Evolutionary conservation across 2,113 vertebrate species (phyloP).

Genomic region (Anarhynchus alexandrinus): DNA sequence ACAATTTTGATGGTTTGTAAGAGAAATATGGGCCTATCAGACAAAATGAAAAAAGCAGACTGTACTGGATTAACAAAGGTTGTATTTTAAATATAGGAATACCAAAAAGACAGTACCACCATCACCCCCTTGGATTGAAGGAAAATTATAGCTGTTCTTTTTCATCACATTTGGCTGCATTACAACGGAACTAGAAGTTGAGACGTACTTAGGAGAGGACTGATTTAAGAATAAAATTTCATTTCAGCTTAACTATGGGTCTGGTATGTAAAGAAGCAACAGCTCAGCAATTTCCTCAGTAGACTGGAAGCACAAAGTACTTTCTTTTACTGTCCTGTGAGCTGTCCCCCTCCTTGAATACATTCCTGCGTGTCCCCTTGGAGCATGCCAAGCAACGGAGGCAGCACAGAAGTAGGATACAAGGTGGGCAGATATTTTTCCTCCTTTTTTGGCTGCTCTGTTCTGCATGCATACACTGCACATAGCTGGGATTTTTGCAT

Average conservation of each 20-base stretch:
- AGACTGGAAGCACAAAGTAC: not conserved
- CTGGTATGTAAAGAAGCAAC: not conserved
- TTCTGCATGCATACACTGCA: not conserved
- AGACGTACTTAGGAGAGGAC: not conserved
- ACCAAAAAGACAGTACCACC: not conserved
- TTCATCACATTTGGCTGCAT: not conserved
- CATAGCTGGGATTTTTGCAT: slow-evolving; percentile 10
- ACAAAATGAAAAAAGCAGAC: not conserved
- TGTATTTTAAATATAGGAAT: not conserved
- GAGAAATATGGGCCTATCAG: not conserved
- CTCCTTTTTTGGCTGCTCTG: not conserved
- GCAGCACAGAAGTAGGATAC: not conserved
- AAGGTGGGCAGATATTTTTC: not conserved
- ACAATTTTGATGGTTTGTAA: not conserved
- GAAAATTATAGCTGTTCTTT: not conserved
- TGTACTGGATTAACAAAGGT: not conserved
- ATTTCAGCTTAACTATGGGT: not conserved
- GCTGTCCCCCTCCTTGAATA: not conserved
- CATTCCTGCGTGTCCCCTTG: not conserved
- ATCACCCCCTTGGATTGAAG: not conserved
- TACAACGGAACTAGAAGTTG: not conserved
- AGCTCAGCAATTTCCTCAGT: not conserved
- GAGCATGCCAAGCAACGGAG: not conserved
- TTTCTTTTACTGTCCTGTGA: not conserved
- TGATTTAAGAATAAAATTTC: not conserved